Conservation (phyloP, 2,113 vertebrate species). For the Rhinichthys klamathensis region DNA sequence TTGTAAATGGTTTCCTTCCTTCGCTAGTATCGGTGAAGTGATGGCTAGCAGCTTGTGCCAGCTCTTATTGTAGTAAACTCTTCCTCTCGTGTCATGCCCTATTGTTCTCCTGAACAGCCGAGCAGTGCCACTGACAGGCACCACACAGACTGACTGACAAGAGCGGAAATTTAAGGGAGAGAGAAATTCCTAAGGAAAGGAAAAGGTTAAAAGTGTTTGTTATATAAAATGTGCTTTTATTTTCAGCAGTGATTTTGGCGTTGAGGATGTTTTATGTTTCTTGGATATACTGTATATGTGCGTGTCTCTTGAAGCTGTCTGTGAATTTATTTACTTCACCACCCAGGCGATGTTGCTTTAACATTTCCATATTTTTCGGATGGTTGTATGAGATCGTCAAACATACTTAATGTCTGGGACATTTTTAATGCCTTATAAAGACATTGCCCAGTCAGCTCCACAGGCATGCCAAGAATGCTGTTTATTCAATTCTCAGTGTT, state of each 20-base stretch:
- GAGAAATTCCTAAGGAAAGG: neutral
- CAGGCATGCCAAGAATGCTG: conserved; percentile 74
- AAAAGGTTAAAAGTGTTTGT: neutral
- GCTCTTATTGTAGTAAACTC: conserved; percentile 8
- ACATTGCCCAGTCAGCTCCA: conserved; percentile 69
- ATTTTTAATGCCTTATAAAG: conserved; percentile 75
- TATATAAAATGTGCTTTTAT: neutral
- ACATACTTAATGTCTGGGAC: conserved; percentile 47
- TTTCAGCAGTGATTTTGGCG: neutral
- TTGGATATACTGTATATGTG: neutral
- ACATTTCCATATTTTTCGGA: conserved; percentile 46
- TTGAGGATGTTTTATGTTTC: neutral
- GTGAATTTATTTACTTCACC: conserved; percentile 19
- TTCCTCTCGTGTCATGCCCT: conserved; percentile 15
- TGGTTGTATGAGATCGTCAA: conserved; percentile 50
- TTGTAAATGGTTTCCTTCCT: conserved; percentile 50
- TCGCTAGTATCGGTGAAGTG: conserved; percentile 16
- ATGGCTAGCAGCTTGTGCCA: conserved; percentile 40
- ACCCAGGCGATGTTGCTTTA: conserved; percentile 58
- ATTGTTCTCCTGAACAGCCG: conserved; percentile 31
- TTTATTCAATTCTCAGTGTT: conserved; percentile 56
- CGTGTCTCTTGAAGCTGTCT: conserved; percentile 12
- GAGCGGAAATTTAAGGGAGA: conserved; percentile 1
- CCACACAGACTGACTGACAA: neutral
- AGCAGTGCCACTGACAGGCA: conserved; percentile 25